Conservation (phyloP, 1,140 invertebrate species). For the Patella vulgata region DNA sequence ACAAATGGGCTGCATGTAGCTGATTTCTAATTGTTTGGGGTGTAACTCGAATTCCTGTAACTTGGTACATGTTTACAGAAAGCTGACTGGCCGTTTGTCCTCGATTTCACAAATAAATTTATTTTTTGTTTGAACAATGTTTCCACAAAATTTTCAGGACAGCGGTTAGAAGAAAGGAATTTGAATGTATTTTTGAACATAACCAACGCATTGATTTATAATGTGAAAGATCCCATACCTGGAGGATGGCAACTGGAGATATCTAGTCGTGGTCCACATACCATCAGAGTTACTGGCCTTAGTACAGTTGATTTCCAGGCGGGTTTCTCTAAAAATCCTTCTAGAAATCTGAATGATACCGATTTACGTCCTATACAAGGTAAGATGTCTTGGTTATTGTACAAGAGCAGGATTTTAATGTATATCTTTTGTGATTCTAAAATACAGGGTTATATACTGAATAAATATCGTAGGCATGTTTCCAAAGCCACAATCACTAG, state of each 20-base stretch:
- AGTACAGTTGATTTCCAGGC: constrained; percentile 74
- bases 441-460: no score
- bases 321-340: constrained; percentile 74
- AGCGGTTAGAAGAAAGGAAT: constrained; percentile 41
- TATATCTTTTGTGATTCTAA: neutral
- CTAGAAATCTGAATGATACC: constrained; percentile 70
- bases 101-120: no score
- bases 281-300: constrained; percentile 75
- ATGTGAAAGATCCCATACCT: constrained; percentile 73
- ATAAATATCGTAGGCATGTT: no score
- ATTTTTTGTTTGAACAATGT: no score
- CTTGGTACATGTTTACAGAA: no score
- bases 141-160: constrained; percentile 47
- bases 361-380: constrained; percentile 73
- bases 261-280: constrained; percentile 73
- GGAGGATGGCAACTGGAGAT: constrained; percentile 74
- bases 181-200: constrained; percentile 72
- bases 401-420: no score
- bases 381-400: constrained; percentile 55
- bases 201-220: constrained; percentile 74
- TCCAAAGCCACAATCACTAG: no score
- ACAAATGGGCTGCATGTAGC: no score
- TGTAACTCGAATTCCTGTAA: no score
- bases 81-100: no score
- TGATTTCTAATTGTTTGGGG: no score